Evolutionary conservation across 2,888 invertebrate genomes (phyloP), one percentile per base, ranked within the genome.

Genomic region (Drosophila mayaguana): DNA sequence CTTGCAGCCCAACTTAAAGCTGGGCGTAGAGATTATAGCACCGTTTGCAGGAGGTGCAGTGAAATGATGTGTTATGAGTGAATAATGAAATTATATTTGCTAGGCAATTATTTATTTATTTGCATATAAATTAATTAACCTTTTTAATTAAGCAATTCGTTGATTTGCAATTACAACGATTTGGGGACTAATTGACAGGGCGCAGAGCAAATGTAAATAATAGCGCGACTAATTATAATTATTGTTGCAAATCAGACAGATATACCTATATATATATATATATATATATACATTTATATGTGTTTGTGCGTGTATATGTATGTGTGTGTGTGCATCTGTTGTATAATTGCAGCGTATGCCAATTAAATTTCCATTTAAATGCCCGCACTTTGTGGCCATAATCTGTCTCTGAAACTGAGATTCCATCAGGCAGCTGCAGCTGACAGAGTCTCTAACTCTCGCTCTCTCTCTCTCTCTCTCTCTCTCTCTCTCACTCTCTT

Each of bases 291-390:
- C n/a, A n/a, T n/a, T n/a, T 48, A 0, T 48, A 3, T 40, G 32
- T 11, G n/a, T 3, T 7, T 28, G 28, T 28, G 28, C 8, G n/a
- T n/a, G n/a, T n/a, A n/a, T 28, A 6, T 48, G 2, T 48, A 0
- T 48, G 4, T 40, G 32, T 11, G n/a, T 3, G 28, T 28, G 28
- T 28, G 28, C 8, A 8, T 28, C 2, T 28, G 28, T 28, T 28
- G 28, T n/a, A 40, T 80, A 84, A 87, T 82, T 80, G 70, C 82
- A 70, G 75, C 80, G 72, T 40, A 64, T 76, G 75, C 76, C 84
- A 84, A 87, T 87, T 87, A 82, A 80, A 87, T 78, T 87, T 65
- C 43, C 74, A 82, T 87, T 87, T 84, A 76, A 83, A 63, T 63
- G 68, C 54, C 72, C 59, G 48, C 54, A 63, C 57, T 72, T 59